Evolutionary conservation across 2,113 vertebrate species (phyloP).

Genomic region (Zosterops hypoxanthus): DNA sequence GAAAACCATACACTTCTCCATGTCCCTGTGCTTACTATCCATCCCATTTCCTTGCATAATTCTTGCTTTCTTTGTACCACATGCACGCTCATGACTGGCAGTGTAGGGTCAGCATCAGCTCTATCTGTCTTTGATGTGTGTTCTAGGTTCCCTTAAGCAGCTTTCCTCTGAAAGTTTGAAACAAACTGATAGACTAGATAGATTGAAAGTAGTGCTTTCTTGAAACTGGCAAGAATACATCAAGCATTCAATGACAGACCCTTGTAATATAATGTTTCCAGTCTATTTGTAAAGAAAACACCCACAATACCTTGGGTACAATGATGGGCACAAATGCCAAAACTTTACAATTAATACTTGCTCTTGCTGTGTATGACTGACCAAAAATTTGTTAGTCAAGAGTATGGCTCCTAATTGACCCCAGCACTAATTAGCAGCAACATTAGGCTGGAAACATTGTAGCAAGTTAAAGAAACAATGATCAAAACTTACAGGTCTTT

Average conservation of each 20-base stretch:
- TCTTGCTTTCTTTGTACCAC: background rate
- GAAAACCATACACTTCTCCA: background rate
- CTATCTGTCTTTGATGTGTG: background rate
- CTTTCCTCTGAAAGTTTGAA: background rate
- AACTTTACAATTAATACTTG: background rate
- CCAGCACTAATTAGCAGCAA: background rate
- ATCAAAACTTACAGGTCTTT: background rate
- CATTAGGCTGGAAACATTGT: background rate
- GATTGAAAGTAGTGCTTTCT: background rate
- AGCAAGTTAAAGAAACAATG: background rate
- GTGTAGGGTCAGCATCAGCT: background rate
- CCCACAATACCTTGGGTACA: background rate
- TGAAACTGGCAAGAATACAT: background rate
- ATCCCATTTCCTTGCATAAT: background rate
- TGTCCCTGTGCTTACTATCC: background rate
- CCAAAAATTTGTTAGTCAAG: background rate
- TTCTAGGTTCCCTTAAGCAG: background rate
- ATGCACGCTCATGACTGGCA: fast-evolving
- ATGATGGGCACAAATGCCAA: background rate
- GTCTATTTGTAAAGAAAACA: background rate
- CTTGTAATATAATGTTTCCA: background rate
- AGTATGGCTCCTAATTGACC: background rate
- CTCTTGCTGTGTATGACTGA: fast-evolving
- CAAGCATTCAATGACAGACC: background rate
- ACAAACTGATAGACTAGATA: background rate